Base-by-base conservation (phyloP, 1,140 invertebrate species). In the Philotrypesis tridentata region DNA sequence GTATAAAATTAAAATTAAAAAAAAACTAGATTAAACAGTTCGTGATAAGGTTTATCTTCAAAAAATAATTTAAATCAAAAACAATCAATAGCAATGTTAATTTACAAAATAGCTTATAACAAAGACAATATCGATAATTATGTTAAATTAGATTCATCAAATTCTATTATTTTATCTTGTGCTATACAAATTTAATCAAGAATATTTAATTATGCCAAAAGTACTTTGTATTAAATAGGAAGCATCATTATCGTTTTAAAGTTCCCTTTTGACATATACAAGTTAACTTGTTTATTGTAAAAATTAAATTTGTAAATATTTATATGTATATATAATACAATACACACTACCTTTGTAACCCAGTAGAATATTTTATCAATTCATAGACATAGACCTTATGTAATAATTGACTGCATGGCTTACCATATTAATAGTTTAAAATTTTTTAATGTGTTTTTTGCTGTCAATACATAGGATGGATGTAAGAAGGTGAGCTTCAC, bases 401-500 rank as follows among this genome's bases (percentile, higher is more conserved):
- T 73, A 29, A 21, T 37, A 63, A 23, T 63, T 17, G 7, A 55
- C 67, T 65, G 79, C 71, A 74, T 80, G 71, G 23, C 40, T 27
- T 67, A 37, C 43, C 6, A 9, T 48, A 0, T 74, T 55, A 74
- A 74, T 11, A 60, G 65, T 27, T 68, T 48, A 71, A 77, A 73
- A 67, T 63, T 0, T 82, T 76, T 17, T 63, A 48, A 68, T 82
- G 60, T 78, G 17, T 37, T 82, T 37, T 65, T 14, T 82, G 80
- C 80, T 82, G 33, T 82, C 75, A 55, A 68, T 77, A 29, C 31
- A 74, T 77, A 83, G 84, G 84, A 83, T 82, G 84, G 84, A 84
- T 84, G 84, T 83, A 84, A 84, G 43, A 84, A 83, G 84, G 84
- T 84, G 61, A 84, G 84, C 31, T 67, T 61, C 55, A n/a, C 11